Evolutionary conservation across 2,113 vertebrate species (phyloP).

Genomic region (Paramisgurnus dabryanus): DNA sequence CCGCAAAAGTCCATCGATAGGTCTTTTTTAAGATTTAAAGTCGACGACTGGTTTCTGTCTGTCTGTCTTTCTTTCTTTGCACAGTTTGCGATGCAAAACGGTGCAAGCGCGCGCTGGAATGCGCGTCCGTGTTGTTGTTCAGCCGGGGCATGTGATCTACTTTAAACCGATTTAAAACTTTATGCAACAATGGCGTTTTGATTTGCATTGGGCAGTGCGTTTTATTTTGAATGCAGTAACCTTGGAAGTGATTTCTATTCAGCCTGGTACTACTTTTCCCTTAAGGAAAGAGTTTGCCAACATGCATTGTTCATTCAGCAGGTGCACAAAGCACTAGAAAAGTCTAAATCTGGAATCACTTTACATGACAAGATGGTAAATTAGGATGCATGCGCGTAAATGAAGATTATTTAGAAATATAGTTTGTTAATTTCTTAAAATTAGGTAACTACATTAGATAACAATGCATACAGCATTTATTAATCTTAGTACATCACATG

Average conservation of each 20-base stretch:
- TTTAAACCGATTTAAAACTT: constrained; percentile 73
- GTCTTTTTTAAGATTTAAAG: background rate
- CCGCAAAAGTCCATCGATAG: background rate
- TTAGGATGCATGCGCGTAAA: too few relatives aligned
- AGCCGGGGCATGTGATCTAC: constrained; percentile 69
- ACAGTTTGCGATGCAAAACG: constrained; percentile 5
- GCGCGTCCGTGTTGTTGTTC: constrained; percentile 48
- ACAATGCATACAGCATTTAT: too few relatives aligned
- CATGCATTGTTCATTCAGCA: background rate
- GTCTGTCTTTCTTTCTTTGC: background rate
- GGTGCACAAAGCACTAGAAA: background rate
- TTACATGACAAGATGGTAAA: too few relatives aligned
- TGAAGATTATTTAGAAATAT: too few relatives aligned
- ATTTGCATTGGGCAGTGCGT: constrained; percentile 45
- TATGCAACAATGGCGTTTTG: constrained; percentile 71
- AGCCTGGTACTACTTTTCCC: constrained; percentile 23
- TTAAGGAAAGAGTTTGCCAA: background rate
- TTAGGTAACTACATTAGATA: too few relatives aligned
- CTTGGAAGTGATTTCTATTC: background rate
- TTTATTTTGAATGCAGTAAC: constrained; percentile 10
- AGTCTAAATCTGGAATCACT: background rate
- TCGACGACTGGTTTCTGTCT: background rate
- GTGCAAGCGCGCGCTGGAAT: constrained; percentile 42
- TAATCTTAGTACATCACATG: too few relatives aligned
- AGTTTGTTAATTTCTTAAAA: too few relatives aligned